Conservation (phyloP, 2,113 vertebrate genomes). For the Perca fluviatilis region DNA sequence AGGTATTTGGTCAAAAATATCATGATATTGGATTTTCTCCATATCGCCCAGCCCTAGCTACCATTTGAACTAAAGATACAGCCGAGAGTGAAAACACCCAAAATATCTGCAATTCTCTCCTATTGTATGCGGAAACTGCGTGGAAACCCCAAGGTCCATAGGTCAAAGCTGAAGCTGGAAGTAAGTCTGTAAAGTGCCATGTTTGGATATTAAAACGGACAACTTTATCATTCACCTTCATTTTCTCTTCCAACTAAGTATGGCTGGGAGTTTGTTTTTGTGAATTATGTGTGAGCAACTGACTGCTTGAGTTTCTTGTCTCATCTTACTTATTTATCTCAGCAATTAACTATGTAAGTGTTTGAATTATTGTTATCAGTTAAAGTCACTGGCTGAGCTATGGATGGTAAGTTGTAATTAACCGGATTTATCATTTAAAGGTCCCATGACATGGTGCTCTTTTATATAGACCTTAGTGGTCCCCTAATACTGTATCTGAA, state of each 20-base stretch:
- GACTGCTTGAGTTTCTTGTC: neutral
- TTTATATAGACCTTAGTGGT: too few relatives aligned
- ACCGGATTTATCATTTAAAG: neutral
- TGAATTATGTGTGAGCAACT: neutral
- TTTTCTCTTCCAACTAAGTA: neutral
- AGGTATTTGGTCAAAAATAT: too few relatives aligned
- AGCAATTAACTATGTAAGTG: neutral
- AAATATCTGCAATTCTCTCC: neutral
- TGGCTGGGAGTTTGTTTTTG: neutral
- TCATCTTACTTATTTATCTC: neutral
- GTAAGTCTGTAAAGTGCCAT: neutral
- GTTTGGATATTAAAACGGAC: neutral
- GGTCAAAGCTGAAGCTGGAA: neutral
- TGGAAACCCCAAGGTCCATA: neutral
- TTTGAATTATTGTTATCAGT: neutral
- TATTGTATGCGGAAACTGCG: neutral
- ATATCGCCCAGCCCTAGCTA: too few relatives aligned
- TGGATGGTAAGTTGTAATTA: neutral
- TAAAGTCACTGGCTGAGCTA: neutral
- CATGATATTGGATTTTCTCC: too few relatives aligned
- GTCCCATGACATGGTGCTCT: too few relatives aligned
- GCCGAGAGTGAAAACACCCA: neutral
- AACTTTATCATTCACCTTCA: neutral
- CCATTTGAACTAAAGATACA: neutral
- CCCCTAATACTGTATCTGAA: too few relatives aligned